Evolutionary conservation across 1,140 invertebrate species (phyloP), one percentile per base, ranked within the genome.

Genomic region (Diabrotica virgifera): DNA sequence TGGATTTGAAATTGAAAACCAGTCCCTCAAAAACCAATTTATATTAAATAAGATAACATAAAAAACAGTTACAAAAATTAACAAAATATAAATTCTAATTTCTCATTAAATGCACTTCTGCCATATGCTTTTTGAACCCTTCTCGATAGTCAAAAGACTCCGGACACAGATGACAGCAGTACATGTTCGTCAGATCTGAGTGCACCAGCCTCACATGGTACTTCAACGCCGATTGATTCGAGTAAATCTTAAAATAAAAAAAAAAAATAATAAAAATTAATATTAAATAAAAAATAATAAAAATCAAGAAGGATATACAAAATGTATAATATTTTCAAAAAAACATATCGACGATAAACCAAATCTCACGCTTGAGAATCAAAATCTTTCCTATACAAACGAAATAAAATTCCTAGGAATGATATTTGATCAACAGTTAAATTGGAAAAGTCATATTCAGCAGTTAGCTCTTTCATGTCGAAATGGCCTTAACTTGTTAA

Each of bases 171-270:
- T 87, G 86, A 72, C 86, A 87, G 76, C 85, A 87, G 59, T 86
- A 80, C 70, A 85, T 80, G 72, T 87, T 86, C 38, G 84, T 85
- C 66, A 87, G 75, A 76, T 87, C 86, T 14, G 85, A 87, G 77
- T 88, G 87, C 79, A 88, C 85, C 71, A 88, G 80, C 63, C 86
- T 82, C 38, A 88, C 87, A 72, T 88, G 87, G 75, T 88, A 88
- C 74, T 88, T 88, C 40, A 88, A 77, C 36, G 87, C 85, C 11
- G 86, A 87, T 73, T 87, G 86, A 75, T 87, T 88, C 5, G 77
- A 78, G 59, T 78, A 79, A 6, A 59, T n/a, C 40, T 46, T 10
- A 46, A 46, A 46, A 46, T n/a, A n/a, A 46, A 24, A 24, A 24
- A 24, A 24, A 24, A 2, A 24, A 2, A 24, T 24, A 1, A 24